Evolutionary conservation across 2,888 invertebrate genomes (phyloP), one percentile per base, ranked within the genome.

Genomic region (Pardosa pseudoannulata): DNA sequence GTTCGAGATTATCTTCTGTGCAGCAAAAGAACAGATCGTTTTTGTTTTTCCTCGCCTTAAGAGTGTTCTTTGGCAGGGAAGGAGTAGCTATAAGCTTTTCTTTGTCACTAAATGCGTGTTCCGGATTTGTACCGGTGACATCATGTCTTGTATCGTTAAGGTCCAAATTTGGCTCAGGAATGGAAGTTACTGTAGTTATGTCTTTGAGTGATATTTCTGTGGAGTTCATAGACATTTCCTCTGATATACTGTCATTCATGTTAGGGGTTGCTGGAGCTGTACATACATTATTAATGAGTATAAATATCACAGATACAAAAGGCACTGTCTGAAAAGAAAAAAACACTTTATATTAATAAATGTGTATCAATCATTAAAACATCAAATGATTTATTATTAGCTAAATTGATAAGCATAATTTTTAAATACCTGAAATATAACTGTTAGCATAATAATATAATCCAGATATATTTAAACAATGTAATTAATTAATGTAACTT

Each of bases 11-110:
- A 19, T 85, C 78, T 2, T 85, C 85, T 9, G 73, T 29, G 27
- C 78, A 78, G 28, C 85, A 78, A 46, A 85, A 85, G 19, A 73
- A 79, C 41, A 86, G n/a, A 27, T 79, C 79, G 1, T 86, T 86
- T 32, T 79, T 79, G 11, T 79, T 86, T 29, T 71, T 79, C 11
- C 85, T 79, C 0, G 85, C 19, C 41, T 74, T 86, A 41, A 74
- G 78, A 0, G 72, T 36, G 7, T 56, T 68, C 19, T 50, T 85
- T 0, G 78, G 23, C 6, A 65, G 39, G 16, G 50, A 27, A 27
- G 46, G 50, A 13, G 39, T 73, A 0, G 73, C 65, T 27, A 67
- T 78, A 19, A 78, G 56, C 36, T 56, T 2, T 56, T 11, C 56
- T 56, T 56, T 56, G 56, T 7, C 65, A 16, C 11, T 65, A 29